phyloP scores from a whole-genome alignment of 2,888 invertebrate genomes.

The Cephus pulcher region DNA sequence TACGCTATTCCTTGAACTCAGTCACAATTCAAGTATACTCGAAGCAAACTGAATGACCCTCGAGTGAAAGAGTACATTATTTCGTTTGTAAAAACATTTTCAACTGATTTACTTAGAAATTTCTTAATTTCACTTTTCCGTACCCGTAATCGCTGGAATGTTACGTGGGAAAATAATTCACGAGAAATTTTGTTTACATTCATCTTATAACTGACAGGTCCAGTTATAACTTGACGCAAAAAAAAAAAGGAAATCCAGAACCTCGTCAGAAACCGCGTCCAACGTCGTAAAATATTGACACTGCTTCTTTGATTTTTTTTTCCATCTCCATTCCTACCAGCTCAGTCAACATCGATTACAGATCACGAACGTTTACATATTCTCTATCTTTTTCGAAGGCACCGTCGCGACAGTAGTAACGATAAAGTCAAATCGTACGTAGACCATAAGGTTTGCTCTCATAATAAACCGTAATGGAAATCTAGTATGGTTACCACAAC shows the following conservation, averaged over 20 bases:
- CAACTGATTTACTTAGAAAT: neutral
- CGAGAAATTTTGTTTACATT: neutral
- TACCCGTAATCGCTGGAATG: neutral
- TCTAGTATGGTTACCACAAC: neutral
- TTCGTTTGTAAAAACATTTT: neutral
- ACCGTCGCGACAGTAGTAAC: neutral
- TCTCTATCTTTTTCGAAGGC: neutral
- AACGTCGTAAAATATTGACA: neutral
- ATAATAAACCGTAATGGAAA: neutral
- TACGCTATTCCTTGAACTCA: neutral
- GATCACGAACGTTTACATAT: neutral
- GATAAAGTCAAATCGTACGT: neutral
- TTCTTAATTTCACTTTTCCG: neutral
- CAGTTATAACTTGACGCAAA: neutral
- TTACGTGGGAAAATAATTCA: neutral
- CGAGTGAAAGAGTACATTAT: neutral
- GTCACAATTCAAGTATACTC: neutral
- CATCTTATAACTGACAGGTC: neutral
- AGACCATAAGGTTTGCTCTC: neutral
- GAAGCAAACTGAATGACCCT: neutral
- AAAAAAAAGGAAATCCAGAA: neutral
- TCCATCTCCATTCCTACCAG: neutral
- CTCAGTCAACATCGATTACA: neutral
- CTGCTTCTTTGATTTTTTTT: neutral
- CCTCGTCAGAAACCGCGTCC: neutral